These are phyloP conservation scores for Perca fluviatilis DNA, from an alignment of 2,113 vertebrate genomes.

Conservation along the genomic window DNA sequence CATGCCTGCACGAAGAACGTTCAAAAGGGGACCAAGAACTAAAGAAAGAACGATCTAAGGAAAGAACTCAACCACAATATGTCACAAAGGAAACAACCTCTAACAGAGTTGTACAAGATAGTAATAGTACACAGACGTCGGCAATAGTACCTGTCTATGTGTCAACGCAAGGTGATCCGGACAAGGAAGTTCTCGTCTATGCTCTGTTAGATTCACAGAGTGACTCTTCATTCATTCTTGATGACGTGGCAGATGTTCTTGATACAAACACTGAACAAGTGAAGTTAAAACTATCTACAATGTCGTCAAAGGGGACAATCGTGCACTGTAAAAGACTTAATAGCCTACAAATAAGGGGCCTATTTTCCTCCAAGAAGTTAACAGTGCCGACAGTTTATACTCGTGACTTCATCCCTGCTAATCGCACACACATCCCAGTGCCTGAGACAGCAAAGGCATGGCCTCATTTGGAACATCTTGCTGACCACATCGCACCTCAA, in stretches of 20 bases:
- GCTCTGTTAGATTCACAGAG: too few relatives aligned
- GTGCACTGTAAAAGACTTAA: conserved; percentile 29
- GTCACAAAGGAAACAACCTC: conserved; percentile 32
- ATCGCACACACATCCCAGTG: conserved; percentile 24
- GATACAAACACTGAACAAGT: conserved; percentile 6
- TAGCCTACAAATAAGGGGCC: conserved; percentile 32
- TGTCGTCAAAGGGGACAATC: conserved; percentile 39
- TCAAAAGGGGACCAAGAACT: conserved; percentile 3
- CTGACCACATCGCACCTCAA: background rate
- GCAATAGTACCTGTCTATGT: conserved; percentile 45
- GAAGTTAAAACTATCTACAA: conserved; percentile 32
- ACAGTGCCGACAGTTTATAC: background rate
- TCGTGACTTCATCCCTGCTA: conserved; percentile 6
- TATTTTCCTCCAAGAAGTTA: conserved; percentile 39
- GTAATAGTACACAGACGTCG: conserved; percentile 33
- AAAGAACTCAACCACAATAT: conserved; percentile 16
- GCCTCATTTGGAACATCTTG: conserved; percentile 45
- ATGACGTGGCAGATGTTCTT: conserved; percentile 38
- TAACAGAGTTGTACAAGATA: conserved; percentile 52
- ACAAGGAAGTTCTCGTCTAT: conserved; percentile 31
- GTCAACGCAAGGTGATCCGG: conserved; percentile 26
- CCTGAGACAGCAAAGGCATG: conserved; percentile 32
- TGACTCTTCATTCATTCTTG: conserved; percentile 37
- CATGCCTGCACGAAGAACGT: conserved; percentile 36
- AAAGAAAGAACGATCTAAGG: conserved; percentile 12